phyloP scores from a whole-genome alignment of 1,140 invertebrate species.

The Chironomus tepperi region DNA sequence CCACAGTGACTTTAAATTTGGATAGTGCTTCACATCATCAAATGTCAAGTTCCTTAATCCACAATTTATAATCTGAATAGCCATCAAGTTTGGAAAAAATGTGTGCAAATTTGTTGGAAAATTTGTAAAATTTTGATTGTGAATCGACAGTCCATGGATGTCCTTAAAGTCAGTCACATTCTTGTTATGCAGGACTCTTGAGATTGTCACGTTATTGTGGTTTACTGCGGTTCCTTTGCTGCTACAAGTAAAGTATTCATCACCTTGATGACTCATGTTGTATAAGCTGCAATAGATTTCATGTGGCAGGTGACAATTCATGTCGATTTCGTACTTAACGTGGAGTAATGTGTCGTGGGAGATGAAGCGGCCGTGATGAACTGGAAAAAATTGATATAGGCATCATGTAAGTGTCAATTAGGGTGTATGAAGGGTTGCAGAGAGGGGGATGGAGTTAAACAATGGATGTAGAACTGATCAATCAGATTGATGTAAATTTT shows the following conservation, averaged over 20 bases:
- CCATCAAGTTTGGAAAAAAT: not conserved
- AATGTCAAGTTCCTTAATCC: not conserved
- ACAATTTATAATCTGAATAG: not conserved
- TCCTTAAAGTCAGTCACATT: not conserved
- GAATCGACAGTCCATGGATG: not conserved
- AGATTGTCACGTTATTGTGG: not conserved
- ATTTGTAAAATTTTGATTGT: not conserved
- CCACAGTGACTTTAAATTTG: not conserved
- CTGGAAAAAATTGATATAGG: too few species aligned
- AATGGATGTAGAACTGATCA: not conserved
- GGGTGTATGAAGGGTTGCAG: too few species aligned
- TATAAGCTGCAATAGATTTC: not conserved
- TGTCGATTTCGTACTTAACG: not conserved
- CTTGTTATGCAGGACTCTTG: not conserved
- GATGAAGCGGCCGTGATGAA: not conserved
- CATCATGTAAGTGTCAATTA: too few species aligned
- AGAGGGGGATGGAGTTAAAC: too few species aligned
- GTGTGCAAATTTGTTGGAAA: not conserved
- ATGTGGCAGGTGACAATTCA: not conserved
- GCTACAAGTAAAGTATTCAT: not conserved
- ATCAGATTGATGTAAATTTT: not conserved
- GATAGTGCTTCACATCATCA: not conserved
- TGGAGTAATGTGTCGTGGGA: not conserved
- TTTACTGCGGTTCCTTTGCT: not conserved
- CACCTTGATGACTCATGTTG: constrained; percentile 4